These are phyloP conservation scores for Anagyrus pseudococci DNA, from an alignment of 2,888 invertebrate species.

Conservation along the genomic window DNA sequence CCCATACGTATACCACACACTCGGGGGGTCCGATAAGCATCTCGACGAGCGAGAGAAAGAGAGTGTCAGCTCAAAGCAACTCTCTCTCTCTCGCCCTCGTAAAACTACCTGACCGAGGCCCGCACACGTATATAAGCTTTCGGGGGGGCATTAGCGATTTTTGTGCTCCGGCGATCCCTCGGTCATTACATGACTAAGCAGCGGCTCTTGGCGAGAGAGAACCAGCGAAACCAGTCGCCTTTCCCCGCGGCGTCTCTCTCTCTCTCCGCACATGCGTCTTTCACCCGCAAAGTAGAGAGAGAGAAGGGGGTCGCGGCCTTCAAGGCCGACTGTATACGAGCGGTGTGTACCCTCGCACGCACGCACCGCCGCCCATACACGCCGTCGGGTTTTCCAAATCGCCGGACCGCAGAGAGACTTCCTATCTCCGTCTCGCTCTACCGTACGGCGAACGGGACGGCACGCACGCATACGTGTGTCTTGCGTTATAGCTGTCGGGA, in stretches of 20 bases:
- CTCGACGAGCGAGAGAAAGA: too few relatives aligned
- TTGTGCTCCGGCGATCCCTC: slow-evolving; percentile 23
- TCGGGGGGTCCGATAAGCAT: too few relatives aligned
- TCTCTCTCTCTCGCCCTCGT: too few relatives aligned
- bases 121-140: too few relatives aligned
- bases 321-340: slow-evolving; percentile 54
- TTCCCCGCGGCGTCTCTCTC: slow-evolving; percentile 10
- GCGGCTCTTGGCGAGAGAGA: neutral
- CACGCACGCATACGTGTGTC: neutral
- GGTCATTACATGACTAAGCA: slow-evolving; percentile 23
- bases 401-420: slow-evolving; percentile 49
- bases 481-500: neutral
- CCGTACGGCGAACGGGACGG: slow-evolving; percentile 4
- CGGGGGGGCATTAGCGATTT: neutral
- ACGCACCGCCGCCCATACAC: too few relatives aligned
- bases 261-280: slow-evolving; percentile 16
- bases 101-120: too few relatives aligned
- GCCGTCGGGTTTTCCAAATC: slow-evolving; percentile 57
- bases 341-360: too few relatives aligned
- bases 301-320: slow-evolving; percentile 43
- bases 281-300: slow-evolving; percentile 35
- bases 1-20: too few relatives aligned
- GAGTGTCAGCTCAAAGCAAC: too few relatives aligned
- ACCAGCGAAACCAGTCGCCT: slow-evolving; percentile 28
- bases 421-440: slow-evolving; percentile 52